Evolutionary conservation across 1,140 invertebrate genomes (phyloP), one percentile per base, ranked within the genome.

Genomic region (Papilio polyxenes): DNA sequence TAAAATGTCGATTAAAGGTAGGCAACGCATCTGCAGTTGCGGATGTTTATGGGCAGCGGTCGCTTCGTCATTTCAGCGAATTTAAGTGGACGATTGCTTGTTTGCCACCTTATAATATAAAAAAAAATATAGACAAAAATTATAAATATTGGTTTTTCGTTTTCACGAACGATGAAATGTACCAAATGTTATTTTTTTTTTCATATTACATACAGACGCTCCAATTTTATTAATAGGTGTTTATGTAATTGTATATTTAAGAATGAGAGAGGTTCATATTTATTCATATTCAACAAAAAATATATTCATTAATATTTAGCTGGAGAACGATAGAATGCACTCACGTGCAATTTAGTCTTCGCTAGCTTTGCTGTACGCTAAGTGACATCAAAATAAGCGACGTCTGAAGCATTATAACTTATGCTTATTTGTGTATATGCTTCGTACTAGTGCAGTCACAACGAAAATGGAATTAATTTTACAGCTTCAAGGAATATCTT

Each of bases 251-350:
- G 20, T 23, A 11, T 23, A 31, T 65, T 23, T 3, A 31, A 65
- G n/a, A 23, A 65, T 2, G 59, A 8, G 8, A 65, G 20, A 65
- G 59, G 20, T 8, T 65, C 59, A 65, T 65, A 1, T 65, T 31
- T 65, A 31, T 31, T 31, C 23, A 31, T 65, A 65, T 65, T 11
- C 23, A 9, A 65, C 10, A 20, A 23, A 65, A 1, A 65, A 23
- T 65, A 20, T 31, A 65, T 31, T 65, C 59, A 65, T 65, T 65
- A 65, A 65, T 65, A 65, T 65, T 20, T 65, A 65, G 10, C 59
- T 65, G 2, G 11, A 23, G 59, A 31, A 65, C 53, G 15, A 17
- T 17, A 56, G 53, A 31, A 31, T 65, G 59, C 59, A 65, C 59
- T 23, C 20, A 65, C 20, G 59, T 65, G 59, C 59, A 65, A 23